Base-by-base conservation (phyloP, 2,113 vertebrate species). In the Syngnathus scovelli region DNA sequence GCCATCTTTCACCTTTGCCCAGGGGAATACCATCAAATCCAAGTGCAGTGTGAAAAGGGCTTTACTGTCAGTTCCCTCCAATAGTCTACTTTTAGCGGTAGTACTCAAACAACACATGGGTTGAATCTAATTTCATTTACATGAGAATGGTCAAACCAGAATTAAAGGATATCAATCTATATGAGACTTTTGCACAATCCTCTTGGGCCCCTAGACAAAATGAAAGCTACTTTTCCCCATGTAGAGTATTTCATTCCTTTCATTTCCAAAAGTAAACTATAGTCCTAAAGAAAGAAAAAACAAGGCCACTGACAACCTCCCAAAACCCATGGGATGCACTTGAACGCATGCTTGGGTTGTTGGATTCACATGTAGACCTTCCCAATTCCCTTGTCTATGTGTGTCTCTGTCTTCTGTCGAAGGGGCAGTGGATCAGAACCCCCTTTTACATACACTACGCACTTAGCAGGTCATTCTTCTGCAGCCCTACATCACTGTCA, bases 341-440 rank as follows among this genome's bases (percentile, higher is more conserved):
- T 85, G 82, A 87, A 89, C 78, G 83, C 85, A 87, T 90, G 89
- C 89, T 87, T 89, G 84, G 79, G 78, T 84, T 84, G 82, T 86
- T 89, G 87, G 86, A 86, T 87, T 83, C 89, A 72, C 82, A 84
- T 89, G 88, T 90, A 87, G 88, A 83, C 80, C 84, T 80, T 83
- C 86, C 84, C 84, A 90, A 88, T 91, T 91, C 89, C 87, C 89
- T 86, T 87, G 89, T 88, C 90, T 90, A 76, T 51, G 69, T 82
- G 88, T 84, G 88, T 89, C 89, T 91, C 87, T 88, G 87, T 89
- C 90, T 89, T 86, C 84, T 88, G 86, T 89, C 88, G 83, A 81
- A 81, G 80, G 87, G 81, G 89, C 89, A 91, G 89, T 83, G 89
- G 88, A 89, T 91, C 88, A 90, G 89, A 91, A 91, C 84, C 83